A percentile compares a stretch with the other conserved stretches of the same genome.
These are phyloP conservation scores for Drosophila fuyamai DNA, from an alignment of 1,140 invertebrate genomes.

Conservation along the genomic window DNA sequence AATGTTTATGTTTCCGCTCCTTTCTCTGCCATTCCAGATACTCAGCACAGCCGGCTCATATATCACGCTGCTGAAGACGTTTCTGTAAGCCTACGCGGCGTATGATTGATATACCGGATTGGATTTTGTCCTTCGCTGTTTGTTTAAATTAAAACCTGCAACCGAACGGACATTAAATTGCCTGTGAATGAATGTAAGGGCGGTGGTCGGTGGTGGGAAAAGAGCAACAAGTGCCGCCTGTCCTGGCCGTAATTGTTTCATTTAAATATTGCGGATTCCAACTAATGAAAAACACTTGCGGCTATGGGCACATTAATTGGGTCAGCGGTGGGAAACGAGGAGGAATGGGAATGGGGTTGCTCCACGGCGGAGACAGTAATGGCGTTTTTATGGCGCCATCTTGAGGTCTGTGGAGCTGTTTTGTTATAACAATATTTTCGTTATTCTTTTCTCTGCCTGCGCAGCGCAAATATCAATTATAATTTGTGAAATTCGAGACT, in stretches of 20 bases:
- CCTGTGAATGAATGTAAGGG: constrained; percentile 21
- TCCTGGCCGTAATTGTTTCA: constrained; percentile 56
- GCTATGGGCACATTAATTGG: constrained; percentile 68
- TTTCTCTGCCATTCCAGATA: constrained; percentile 49
- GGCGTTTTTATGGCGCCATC: constrained; percentile 60
- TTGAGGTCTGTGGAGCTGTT: constrained; percentile 39
- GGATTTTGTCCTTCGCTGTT: constrained; percentile 30
- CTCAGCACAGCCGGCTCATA: constrained; percentile 82
- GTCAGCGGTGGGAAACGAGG: constrained; percentile 17
- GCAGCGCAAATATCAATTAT: constrained; percentile 65
- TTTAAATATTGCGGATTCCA: constrained; percentile 46
- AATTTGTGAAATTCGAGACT: constrained; percentile 57
- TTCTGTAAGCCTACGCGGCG: constrained; percentile 70
- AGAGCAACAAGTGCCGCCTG: constrained; percentile 39
- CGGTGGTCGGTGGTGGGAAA: neutral
- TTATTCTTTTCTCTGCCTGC: constrained; percentile 5
- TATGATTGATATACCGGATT: constrained; percentile 70
- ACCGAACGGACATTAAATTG: constrained; percentile 45
- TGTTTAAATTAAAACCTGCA: constrained; percentile 55
- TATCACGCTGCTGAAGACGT: constrained; percentile 79
- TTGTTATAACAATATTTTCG: constrained; percentile 39
- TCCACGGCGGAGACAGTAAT: constrained; percentile 35
- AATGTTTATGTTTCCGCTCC: constrained; percentile 45
- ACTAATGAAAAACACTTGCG: constrained; percentile 76
- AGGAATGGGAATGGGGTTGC: neutral